Evolutionary conservation across 1,140 invertebrate genomes (phyloP), one percentile per base, ranked within the genome.

Genomic region (Maniola jurtina): DNA sequence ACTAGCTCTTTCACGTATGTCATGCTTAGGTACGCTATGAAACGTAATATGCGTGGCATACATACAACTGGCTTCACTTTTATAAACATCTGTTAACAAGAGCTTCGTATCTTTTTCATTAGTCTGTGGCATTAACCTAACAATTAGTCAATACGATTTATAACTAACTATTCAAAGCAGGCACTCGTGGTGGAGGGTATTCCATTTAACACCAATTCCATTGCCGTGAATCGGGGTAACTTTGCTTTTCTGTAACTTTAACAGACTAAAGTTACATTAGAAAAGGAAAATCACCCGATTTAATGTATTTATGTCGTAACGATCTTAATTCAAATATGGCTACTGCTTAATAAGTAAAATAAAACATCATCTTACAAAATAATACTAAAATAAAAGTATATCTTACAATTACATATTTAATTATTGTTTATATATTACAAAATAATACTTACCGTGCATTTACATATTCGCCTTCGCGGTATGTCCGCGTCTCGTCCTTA

Each of bases 171-270:
- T 70, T 72, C 70, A 86, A 55, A 85, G 80, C 84, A 88, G 85
- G 87, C 85, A 89, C 87, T 83, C 80, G 60, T 78, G 86, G 81
- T 75, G 79, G 76, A 80, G 73, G 78, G 55, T 57, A 70, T 68
- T 65, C 59, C 71, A 66, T 52, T 68, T 42, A 33, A 34, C 36
- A 15, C 14, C 58, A 61, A 61, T 63, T 55, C 38, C 61, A n/a
- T 62, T 14, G 14, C 25, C 25, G 4, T 25, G 25, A 25, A 25
- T 25, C 25, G 4, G 25, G 4, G 25, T 25, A 25, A 25, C 25
- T 25, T 25, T 25, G 25, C 25, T 25, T 25, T 25, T 25, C 25
- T 25, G 25, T 25, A 2, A 25, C 25, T 25, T 25, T 25, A 4
- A 25, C 25, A 25, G 25, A 4, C 25, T n/a, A n/a, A 25, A 25